Percentiles rank a stretch among this genome's conserved stretches.
These are phyloP conservation scores for Meteorus colon DNA, from an alignment of 2,888 invertebrate species.

Conservation along the genomic window DNA sequence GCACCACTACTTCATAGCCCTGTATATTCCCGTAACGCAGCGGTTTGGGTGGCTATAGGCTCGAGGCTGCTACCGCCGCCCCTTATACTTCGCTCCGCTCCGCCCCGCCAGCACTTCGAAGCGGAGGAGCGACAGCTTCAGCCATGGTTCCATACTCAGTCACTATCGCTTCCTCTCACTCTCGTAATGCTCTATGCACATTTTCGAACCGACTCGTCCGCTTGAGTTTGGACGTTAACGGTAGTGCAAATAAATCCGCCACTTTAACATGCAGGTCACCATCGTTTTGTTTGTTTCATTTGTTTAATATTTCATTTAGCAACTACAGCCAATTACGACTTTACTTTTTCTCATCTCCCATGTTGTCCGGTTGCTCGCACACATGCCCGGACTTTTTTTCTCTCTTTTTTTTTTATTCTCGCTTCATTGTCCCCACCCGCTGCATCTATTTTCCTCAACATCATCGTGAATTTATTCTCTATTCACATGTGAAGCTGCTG, in stretches of 20 bases:
- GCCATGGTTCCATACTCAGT: constrained; percentile 48
- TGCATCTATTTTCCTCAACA: no score
- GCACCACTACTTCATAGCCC: constrained; percentile 37
- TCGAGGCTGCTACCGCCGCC: constrained; percentile 42
- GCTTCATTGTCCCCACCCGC: not conserved
- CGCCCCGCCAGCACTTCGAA: constrained; percentile 23
- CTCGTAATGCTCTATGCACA: constrained; percentile 50
- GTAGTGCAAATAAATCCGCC: constrained; percentile 70
- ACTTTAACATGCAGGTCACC: constrained; percentile 73
- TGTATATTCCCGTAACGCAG: constrained; percentile 10
- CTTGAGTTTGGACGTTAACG: constrained; percentile 51
- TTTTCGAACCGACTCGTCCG: constrained; percentile 34
- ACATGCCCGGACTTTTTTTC: constrained; percentile 46
- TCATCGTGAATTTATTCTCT: no score
- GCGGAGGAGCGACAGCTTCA: constrained; percentile 29
- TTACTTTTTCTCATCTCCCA: constrained; percentile 16
- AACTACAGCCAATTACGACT: constrained; percentile 69
- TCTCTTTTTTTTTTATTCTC: constrained; percentile 18
- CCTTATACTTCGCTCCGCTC: constrained; percentile 39
- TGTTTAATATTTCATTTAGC: constrained; percentile 73
- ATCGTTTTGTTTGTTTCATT: constrained; percentile 72
- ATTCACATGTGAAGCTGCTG: no score
- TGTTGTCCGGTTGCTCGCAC: constrained; percentile 36
- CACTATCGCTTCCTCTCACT: constrained; percentile 55
- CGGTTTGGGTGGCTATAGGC: constrained; percentile 22